phyloP scores from a whole-genome alignment of 2,113 vertebrate genomes.

The Nothocercus nigrocapillus region DNA sequence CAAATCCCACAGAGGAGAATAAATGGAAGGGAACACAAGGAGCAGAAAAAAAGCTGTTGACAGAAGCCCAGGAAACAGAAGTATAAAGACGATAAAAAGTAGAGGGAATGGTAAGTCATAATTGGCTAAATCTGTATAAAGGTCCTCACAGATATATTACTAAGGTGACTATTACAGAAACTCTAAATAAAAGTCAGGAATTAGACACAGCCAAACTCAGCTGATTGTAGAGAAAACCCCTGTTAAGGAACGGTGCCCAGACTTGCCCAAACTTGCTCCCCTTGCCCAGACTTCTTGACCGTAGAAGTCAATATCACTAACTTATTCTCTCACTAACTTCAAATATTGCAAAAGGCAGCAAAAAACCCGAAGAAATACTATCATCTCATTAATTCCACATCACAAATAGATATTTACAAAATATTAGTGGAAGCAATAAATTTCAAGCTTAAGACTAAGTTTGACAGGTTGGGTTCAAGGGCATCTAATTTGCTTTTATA shows the following conservation, averaged over 20 bases:
- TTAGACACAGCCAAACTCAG: neutral
- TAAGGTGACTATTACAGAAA: neutral
- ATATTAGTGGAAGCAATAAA: neutral
- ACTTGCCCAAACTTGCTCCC: too few species aligned
- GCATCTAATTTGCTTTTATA: neutral
- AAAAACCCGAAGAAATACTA: neutral
- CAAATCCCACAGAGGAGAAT: neutral
- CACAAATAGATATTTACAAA: neutral
- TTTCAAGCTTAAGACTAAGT: neutral
- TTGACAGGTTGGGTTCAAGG: neutral
- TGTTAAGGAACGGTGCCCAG: neutral
- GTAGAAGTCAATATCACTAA: neutral
- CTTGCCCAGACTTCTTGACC: fast-evolving
- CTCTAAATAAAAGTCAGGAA: neutral
- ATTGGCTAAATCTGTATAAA: neutral
- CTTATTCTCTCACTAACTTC: neutral
- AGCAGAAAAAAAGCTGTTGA: neutral
- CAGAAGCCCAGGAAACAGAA: neutral
- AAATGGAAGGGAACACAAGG: neutral
- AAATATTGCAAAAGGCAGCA: neutral
- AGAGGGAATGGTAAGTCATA: neutral
- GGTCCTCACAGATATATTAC: neutral
- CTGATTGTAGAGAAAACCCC: neutral
- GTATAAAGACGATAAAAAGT: neutral
- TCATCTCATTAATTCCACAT: neutral